Conservation (phyloP, 2,797 vertebrate species). For the Dipus sagitta region DNA sequence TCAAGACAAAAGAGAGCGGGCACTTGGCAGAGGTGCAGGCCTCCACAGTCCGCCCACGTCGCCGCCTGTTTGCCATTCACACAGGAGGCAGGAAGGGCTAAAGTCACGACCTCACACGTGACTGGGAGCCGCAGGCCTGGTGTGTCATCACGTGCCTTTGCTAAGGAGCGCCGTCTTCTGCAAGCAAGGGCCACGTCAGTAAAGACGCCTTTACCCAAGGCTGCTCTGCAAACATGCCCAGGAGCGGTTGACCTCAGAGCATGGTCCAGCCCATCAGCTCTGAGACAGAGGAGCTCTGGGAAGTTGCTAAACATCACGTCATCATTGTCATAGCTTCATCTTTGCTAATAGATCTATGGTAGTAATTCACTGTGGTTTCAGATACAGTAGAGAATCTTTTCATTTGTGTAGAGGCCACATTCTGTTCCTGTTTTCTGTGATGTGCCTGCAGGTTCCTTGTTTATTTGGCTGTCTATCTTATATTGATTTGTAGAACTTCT, state of each 20-base stretch:
- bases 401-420: background rate
- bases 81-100: background rate
- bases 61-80: background rate
- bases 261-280: no score
- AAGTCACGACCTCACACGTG: background rate
- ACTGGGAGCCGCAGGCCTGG: background rate
- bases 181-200: background rate
- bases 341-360: background rate
- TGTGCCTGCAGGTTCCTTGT: background rate
- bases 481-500: conserved; percentile 22
- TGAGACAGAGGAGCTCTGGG: no score
- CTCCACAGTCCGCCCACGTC: background rate
- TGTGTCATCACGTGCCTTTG: background rate
- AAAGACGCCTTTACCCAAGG: background rate
- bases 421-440: background rate
- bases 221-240: background rate
- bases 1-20: no score
- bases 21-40: no score
- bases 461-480: conserved; percentile 12
- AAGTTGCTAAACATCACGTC: no score
- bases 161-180: background rate
- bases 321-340: background rate
- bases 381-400: background rate
- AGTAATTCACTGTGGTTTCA: background rate
- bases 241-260: background rate